phyloP scores from a whole-genome alignment of 2,113 vertebrate genomes.

The Archocentrus centrarchus region DNA sequence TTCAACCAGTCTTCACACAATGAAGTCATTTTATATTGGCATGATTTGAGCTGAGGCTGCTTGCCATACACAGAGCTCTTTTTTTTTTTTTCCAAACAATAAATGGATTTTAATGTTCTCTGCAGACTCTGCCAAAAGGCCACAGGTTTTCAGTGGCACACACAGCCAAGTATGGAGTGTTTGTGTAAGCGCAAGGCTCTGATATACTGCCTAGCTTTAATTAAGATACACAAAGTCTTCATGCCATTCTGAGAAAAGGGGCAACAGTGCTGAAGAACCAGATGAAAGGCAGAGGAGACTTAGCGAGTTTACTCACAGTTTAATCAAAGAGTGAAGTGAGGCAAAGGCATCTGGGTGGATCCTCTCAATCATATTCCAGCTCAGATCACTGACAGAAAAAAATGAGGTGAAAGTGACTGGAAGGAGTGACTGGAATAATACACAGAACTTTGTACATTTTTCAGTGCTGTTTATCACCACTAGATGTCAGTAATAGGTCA shows the following conservation, averaged over 20 bases:
- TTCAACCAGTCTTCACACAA: conserved; percentile 40
- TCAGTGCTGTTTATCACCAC: conserved; percentile 27
- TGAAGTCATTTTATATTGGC: conserved; percentile 59
- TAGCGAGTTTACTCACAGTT: conserved; percentile 87
- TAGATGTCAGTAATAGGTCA: conserved; percentile 66
- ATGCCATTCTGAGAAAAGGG: background rate
- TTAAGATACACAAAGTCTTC: conserved; percentile 38
- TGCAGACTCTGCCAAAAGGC: conserved; percentile 51
- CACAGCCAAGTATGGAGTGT: conserved; percentile 26
- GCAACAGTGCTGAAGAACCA: background rate
- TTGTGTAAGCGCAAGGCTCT: conserved; percentile 30
- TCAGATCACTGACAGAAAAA: conserved; percentile 86
- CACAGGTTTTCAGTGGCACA: conserved; percentile 25
- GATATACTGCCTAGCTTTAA: conserved; percentile 30
- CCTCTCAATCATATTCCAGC: conserved; percentile 89
- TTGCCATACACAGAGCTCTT: conserved; percentile 19
- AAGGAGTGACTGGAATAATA: background rate
- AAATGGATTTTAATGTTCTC: conserved; percentile 29
- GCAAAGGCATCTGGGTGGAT: conserved; percentile 91
- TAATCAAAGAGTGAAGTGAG: conserved; percentile 88
- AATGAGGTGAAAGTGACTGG: conserved; percentile 1
- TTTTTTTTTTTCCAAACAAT: conserved; percentile 18
- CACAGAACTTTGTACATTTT: background rate
- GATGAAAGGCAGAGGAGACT: background rate
- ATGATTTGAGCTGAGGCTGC: conserved; percentile 29